Conservation (phyloP, 2,113 vertebrate species). For the Trochalopteron elliotii region DNA sequence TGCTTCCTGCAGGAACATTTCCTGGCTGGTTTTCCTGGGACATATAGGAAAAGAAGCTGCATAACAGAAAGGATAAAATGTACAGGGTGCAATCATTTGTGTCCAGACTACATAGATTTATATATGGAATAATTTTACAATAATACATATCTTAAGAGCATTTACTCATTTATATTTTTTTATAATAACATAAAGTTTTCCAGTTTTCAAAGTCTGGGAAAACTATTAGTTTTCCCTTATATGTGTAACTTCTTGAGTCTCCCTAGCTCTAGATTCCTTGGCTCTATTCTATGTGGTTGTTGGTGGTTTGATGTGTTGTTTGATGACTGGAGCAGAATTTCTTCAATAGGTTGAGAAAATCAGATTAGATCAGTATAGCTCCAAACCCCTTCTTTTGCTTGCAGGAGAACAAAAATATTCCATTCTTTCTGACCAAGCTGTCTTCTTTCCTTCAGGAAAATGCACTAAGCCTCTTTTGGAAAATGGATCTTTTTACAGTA, state of each 20-base stretch:
- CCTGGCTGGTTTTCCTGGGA: not conserved
- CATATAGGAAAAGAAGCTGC: not conserved
- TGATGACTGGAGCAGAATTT: not conserved
- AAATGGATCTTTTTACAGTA: slow-evolving; percentile 56
- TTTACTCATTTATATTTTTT: not conserved
- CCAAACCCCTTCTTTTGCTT: not conserved
- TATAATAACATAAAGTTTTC: not conserved
- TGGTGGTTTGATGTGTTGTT: not conserved
- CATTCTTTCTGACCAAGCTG: not conserved
- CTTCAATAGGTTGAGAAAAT: not conserved
- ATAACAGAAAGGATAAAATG: not conserved
- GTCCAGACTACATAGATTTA: not conserved
- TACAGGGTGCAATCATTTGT: not conserved
- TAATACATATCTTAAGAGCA: not conserved
- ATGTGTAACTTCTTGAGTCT: not conserved
- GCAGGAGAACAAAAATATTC: not conserved
- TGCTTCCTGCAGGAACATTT: not conserved
- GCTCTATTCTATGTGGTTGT: not conserved
- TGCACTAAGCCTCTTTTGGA: slow-evolving; percentile 65
- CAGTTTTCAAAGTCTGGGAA: not conserved
- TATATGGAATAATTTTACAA: not conserved
- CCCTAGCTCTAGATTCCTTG: not conserved
- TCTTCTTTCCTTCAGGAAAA: slow-evolving; percentile 60
- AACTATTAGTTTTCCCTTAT: not conserved
- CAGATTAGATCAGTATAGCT: not conserved